Conservation (phyloP, 92 coral and sea anemone species). For the Porites divaricata region DNA sequence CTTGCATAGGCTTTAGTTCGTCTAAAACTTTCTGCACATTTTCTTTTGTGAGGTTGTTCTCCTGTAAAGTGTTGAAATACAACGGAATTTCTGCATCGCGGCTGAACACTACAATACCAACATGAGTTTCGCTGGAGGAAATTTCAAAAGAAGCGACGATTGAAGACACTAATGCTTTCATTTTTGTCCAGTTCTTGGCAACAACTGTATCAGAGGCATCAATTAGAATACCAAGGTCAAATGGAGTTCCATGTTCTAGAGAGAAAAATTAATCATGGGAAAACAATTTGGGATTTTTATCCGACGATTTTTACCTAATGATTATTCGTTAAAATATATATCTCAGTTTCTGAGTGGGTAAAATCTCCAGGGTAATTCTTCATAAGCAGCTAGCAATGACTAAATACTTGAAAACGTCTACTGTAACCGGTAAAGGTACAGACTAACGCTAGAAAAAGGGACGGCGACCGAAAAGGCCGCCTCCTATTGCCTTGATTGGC, state of each 20-base stretch:
- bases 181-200: constrained; percentile 12
- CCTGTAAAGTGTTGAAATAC: constrained; percentile 49
- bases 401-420: too few relatives aligned
- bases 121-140: constrained; percentile 50
- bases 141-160: constrained; percentile 53
- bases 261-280: neutral
- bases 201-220: constrained; percentile 36
- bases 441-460: too few relatives aligned
- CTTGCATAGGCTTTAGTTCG: constrained; percentile 21
- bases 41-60: constrained; percentile 24
- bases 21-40: constrained; percentile 42
- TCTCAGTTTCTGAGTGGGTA: too few relatives aligned
- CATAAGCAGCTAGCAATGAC: too few relatives aligned
- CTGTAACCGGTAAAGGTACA: too few relatives aligned
- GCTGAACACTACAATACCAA: constrained; percentile 53
- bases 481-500: too few relatives aligned
- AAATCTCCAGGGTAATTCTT: too few relatives aligned
- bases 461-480: too few relatives aligned
- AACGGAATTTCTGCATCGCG: constrained; percentile 41
- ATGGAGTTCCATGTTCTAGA: constrained; percentile 41
- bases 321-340: too few relatives aligned
- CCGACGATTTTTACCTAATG: neutral
- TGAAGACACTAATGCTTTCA: constrained; percentile 41
- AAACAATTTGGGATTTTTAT: neutral
- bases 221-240: constrained; percentile 62